Conservation (phyloP, 2,113 vertebrate genomes). For the Polypterus bichir region DNA sequence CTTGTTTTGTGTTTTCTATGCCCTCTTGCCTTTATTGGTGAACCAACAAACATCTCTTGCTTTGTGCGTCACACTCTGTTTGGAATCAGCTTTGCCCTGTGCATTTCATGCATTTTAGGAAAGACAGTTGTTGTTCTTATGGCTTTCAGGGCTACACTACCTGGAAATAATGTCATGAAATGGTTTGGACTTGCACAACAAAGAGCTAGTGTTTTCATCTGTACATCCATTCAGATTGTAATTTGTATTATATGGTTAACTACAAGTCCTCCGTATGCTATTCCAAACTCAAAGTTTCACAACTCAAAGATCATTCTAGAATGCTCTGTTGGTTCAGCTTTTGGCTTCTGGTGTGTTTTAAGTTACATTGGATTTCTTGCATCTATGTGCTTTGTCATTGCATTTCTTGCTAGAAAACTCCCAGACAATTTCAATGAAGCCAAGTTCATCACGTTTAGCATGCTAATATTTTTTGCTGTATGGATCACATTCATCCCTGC, state of each 20-base stretch:
- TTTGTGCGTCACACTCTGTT: conserved; percentile 26
- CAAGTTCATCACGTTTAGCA: conserved; percentile 27
- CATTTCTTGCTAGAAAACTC: conserved; percentile 28
- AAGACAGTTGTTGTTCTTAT: conserved; percentile 39
- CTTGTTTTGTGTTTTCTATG: conserved; percentile 12
- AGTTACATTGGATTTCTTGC: conserved; percentile 25
- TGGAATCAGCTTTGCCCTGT: conserved; percentile 28
- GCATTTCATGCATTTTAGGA: conserved; percentile 36
- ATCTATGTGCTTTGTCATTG: conserved; percentile 29
- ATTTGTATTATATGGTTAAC: conserved; percentile 43
- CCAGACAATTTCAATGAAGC: conserved; percentile 44
- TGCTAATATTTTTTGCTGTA: conserved; percentile 37
- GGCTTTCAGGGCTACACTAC: conserved; percentile 29
- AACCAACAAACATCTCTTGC: conserved; percentile 16
- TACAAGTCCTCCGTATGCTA: conserved; percentile 35
- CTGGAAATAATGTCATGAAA: conserved; percentile 10
- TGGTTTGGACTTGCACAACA: conserved; percentile 22
- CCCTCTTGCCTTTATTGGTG: conserved; percentile 7
- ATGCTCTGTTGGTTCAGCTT: conserved; percentile 6
- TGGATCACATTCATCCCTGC: conserved; percentile 38
- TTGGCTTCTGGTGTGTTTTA: conserved; percentile 19
- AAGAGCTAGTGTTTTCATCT: conserved; percentile 31
- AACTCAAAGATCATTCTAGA: conserved; percentile 22
- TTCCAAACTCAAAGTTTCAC: conserved; percentile 29
- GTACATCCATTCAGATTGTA: conserved; percentile 40